Conservation (phyloP, 2,888 invertebrate species). For the Euspilapteryx auroguttella region DNA sequence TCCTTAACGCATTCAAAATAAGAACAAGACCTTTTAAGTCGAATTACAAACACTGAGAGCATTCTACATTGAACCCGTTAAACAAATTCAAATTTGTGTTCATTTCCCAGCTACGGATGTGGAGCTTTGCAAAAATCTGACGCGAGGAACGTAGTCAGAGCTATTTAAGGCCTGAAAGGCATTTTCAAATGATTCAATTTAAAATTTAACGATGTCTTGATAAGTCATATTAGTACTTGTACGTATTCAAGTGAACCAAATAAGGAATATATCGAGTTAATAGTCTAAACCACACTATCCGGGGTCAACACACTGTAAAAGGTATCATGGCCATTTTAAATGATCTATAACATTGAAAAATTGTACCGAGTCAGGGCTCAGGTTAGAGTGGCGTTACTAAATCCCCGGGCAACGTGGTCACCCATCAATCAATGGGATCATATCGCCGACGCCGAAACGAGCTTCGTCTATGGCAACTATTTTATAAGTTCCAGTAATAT, state of each 20-base stretch:
- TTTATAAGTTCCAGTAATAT: constrained; percentile 53
- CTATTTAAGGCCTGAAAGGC: too few relatives aligned
- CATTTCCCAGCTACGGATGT: too few relatives aligned
- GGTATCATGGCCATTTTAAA: constrained; percentile 20
- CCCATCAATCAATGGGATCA: constrained; percentile 61
- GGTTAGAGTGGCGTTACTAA: constrained; percentile 15
- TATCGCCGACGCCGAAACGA: constrained; percentile 43
- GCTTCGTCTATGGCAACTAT: constrained; percentile 43
- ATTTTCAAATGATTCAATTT: too few relatives aligned
- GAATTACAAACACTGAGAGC: constrained; percentile 44
- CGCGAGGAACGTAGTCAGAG: too few relatives aligned
- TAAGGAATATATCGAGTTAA: constrained; percentile 4
- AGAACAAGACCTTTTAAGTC: constrained; percentile 44
- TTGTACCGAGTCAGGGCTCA: constrained; percentile 10
- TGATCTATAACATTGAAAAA: constrained; percentile 6
- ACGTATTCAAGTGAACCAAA: not conserved
- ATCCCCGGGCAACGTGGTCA: constrained; percentile 41
- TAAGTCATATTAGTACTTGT: too few relatives aligned
- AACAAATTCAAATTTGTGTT: constrained; percentile 48
- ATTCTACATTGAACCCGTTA: constrained; percentile 33
- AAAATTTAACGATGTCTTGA: too few relatives aligned
- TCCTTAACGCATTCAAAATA: constrained; percentile 55
- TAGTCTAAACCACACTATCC: constrained; percentile 6
- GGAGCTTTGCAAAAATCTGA: too few relatives aligned
- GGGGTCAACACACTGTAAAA: constrained; percentile 48